Conservation (phyloP, 1,140 invertebrate species). For the Eupristina koningsbergeri region DNA sequence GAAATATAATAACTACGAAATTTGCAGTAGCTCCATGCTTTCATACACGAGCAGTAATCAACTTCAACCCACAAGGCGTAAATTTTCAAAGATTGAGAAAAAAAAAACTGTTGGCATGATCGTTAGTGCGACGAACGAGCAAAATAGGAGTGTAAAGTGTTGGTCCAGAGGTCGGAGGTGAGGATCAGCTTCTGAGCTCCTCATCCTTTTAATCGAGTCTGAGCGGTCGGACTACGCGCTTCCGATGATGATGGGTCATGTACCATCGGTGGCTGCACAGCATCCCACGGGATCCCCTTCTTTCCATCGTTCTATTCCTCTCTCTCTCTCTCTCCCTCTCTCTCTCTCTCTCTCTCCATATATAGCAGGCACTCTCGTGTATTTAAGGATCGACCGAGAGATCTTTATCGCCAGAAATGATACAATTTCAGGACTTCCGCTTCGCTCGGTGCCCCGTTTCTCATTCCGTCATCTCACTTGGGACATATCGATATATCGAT, state of each 20-base stretch:
- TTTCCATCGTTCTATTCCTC: no score
- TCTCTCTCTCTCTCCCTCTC: no score
- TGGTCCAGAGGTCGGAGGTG: no score
- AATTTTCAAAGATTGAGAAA: neutral
- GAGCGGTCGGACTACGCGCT: neutral
- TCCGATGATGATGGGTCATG: neutral
- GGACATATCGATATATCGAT: neutral
- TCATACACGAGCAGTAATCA: neutral
- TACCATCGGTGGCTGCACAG: neutral
- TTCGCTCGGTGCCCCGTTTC: neutral
- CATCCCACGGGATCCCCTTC: neutral
- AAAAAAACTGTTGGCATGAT: neutral
- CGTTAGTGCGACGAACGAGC: neutral
- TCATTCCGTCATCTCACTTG: neutral
- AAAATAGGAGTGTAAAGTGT: neutral
- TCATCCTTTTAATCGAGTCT: slow-evolving; percentile 39
- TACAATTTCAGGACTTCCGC: slow-evolving; percentile 40
- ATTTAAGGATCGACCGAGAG: neutral
- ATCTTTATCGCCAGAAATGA: slow-evolving; percentile 50
- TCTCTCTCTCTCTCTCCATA: no score
- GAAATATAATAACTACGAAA: neutral
- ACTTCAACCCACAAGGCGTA: neutral
- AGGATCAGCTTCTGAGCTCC: neutral
- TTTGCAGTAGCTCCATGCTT: no score
- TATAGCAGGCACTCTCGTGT: neutral